Percentiles rank a stretch among this genome's conserved stretches.
These are phyloP conservation scores for Anisognathus igniventris DNA, from an alignment of 2,797 vertebrate genomes.

Conservation along the genomic window DNA sequence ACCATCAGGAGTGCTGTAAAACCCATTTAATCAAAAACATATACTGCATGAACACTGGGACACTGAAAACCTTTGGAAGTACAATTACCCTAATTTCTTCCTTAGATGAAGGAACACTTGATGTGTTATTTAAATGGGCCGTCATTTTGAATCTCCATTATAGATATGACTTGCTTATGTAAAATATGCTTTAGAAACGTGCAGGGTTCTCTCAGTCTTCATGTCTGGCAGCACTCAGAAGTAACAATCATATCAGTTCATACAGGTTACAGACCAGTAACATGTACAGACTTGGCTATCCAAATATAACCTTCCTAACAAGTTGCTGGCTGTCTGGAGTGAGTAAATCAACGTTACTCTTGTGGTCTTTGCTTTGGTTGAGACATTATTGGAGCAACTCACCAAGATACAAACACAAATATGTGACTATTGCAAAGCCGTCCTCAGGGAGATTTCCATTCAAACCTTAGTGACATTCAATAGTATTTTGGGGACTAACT, in stretches of 20 bases:
- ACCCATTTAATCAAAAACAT: conserved; percentile 28
- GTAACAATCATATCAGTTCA: neutral
- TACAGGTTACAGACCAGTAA: neutral
- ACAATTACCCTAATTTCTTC: conserved; percentile 17
- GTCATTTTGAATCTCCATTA: conserved; percentile 39
- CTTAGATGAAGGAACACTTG: conserved; percentile 5
- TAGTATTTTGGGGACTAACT: neutral
- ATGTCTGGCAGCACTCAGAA: neutral
- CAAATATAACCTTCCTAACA: neutral
- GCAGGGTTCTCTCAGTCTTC: neutral
- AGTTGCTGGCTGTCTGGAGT: neutral
- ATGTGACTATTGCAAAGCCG: neutral
- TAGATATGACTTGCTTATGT: conserved; percentile 20
- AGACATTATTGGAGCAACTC: neutral
- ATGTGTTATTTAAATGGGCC: conserved; percentile 11
- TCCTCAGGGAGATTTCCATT: neutral
- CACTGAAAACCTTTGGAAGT: conserved; percentile 6
- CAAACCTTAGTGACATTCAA: neutral
- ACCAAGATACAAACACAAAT: neutral
- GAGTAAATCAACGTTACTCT: neutral
- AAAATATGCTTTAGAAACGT: neutral
- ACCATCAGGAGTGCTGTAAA: neutral
- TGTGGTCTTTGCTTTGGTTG: neutral
- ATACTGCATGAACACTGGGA: neutral
- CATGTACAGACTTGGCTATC: neutral